phyloP scores from a whole-genome alignment of 2,888 invertebrate genomes.

The Tachina grossa region DNA sequence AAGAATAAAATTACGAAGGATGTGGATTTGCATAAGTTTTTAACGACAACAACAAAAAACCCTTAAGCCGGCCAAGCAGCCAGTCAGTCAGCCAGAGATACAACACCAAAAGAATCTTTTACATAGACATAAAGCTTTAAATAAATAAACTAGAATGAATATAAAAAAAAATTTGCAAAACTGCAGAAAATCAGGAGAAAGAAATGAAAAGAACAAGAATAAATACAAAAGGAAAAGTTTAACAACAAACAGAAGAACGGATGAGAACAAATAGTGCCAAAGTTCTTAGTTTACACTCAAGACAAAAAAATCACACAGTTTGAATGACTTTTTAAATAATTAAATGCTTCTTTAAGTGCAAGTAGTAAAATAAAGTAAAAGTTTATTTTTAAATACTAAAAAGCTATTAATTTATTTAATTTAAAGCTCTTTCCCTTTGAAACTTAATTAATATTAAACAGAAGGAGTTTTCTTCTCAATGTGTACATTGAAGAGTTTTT shows the following conservation, averaged over 20 bases:
- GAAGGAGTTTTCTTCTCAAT: too few species aligned
- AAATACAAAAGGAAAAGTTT: conserved; percentile 28
- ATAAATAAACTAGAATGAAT: conserved; percentile 38
- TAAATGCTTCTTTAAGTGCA: background rate
- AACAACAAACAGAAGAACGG: conserved; percentile 37
- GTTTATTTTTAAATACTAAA: background rate
- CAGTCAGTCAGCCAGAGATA: conserved; percentile 19
- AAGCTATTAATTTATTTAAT: conserved; percentile 3
- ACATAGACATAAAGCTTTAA: conserved; percentile 20
- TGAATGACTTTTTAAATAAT: conserved; percentile 20
- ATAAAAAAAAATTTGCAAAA: conserved; percentile 15
- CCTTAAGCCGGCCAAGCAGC: conserved; percentile 37
- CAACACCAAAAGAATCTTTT: conserved; percentile 15
- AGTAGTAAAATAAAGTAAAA: background rate
- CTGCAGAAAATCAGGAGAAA: conserved; percentile 4
- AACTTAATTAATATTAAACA: background rate
- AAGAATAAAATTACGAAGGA: conserved; percentile 55
- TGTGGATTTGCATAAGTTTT: conserved; percentile 69
- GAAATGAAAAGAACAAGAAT: background rate
- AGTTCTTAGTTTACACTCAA: conserved; percentile 29
- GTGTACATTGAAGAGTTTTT: too few species aligned
- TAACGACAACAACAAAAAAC: conserved; percentile 56
- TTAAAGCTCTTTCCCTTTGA: background rate
- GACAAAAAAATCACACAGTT: background rate
- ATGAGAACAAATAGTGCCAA: conserved; percentile 40